A percentile compares a stretch with the other conserved stretches of the same genome.
Conservation (phyloP, 2,888 invertebrate species). For the Carpatolechia fugitivella region DNA sequence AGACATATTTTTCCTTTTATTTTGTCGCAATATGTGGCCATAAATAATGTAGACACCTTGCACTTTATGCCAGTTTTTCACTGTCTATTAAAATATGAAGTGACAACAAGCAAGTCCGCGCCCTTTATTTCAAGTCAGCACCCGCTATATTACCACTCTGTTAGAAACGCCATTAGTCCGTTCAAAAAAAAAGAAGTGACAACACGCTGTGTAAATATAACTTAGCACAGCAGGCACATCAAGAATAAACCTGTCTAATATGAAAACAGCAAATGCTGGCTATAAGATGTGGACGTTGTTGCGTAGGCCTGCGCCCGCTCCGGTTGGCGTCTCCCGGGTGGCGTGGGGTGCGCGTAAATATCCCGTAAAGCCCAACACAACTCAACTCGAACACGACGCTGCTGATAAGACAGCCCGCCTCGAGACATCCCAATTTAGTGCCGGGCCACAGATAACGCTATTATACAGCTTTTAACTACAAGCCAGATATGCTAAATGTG, state of each 20-base stretch:
- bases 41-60: too few species aligned
- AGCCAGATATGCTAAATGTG: constrained; percentile 74
- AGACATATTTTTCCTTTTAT: neutral
- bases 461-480: constrained; percentile 80
- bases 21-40: neutral
- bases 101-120: too few species aligned
- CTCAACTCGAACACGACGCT: constrained; percentile 78
- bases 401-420: constrained; percentile 64
- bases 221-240: neutral
- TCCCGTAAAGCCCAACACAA: constrained; percentile 78
- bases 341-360: constrained; percentile 53
- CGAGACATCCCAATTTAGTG: constrained; percentile 78
- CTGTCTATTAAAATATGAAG: too few species aligned
- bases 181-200: neutral
- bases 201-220: neutral
- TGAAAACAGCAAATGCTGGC: constrained; percentile 40
- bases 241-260: constrained; percentile 22
- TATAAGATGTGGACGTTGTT: constrained; percentile 66
- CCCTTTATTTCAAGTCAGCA: too few species aligned
- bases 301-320: constrained; percentile 50
- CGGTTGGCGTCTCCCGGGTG: constrained; percentile 34
- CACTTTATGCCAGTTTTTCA: too few species aligned
- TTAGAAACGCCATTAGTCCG: too few species aligned
- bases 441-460: constrained; percentile 75
- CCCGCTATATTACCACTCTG: too few species aligned